A percentile compares a stretch with the other conserved stretches of the same genome.
Conservation (phyloP, 2,113 vertebrate species). For the Pedetes capensis region DNA sequence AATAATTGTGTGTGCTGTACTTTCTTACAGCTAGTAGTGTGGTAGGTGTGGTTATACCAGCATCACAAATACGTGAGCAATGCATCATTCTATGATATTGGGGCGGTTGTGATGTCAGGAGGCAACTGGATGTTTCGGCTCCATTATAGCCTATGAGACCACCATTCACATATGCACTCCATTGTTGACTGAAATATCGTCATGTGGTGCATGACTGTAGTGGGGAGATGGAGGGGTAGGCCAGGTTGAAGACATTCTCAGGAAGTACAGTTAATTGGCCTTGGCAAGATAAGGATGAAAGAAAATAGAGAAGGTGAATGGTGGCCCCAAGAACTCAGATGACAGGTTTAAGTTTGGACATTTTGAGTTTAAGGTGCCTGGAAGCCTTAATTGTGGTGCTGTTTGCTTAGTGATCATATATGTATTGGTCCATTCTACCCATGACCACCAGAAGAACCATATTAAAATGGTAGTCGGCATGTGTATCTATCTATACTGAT, state of each 20-base stretch:
- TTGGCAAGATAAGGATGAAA: background rate
- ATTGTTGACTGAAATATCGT: background rate
- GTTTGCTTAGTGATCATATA: background rate
- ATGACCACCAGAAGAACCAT: background rate
- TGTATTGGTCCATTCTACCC: background rate
- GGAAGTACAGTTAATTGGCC: background rate
- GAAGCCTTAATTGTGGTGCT: background rate
- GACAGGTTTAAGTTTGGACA: background rate
- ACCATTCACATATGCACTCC: background rate
- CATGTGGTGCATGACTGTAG: too few relatives aligned
- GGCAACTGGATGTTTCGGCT: background rate
- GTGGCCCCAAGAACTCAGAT: too few relatives aligned
- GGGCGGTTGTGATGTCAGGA: too few relatives aligned
- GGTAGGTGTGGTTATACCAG: too few relatives aligned
- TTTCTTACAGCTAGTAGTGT: background rate
- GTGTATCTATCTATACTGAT: background rate
- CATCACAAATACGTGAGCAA: background rate
- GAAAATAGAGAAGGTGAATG: background rate
- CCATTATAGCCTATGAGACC: background rate
- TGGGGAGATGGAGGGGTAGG: background rate
- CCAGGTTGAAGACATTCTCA: background rate
- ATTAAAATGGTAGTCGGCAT: background rate
- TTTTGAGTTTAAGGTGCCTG: background rate
- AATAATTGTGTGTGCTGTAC: background rate
- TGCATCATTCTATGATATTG: too few relatives aligned